Base-by-base conservation (phyloP, 2,888 invertebrate genomes). In the Phorcus lineatus region DNA sequence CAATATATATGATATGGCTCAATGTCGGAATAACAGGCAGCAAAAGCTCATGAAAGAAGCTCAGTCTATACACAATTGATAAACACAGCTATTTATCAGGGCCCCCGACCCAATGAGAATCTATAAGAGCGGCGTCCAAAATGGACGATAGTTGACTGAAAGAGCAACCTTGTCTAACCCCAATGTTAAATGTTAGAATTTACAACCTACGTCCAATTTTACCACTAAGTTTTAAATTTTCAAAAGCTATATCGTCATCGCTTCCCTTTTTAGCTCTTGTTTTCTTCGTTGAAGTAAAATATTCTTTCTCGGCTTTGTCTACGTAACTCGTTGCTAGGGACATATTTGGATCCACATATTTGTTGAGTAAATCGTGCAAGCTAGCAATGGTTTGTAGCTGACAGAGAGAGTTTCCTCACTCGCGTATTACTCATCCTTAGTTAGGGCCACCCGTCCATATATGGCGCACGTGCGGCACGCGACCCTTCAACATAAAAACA, bases 291-390 rank as follows among this genome's bases (percentile, higher is more conserved):
- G 66, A 78, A 78, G 62, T 66, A 52, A 57, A 52, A 66, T 19
- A 36, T 40, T 36, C 36, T 28, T 52, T 28, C 62, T 28, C 19
- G 66, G 28, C 36, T 31, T 70, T 70, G 70, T 70, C 36, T 66
- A 76, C 66, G 76, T 80, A 74, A 80, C 75, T 75, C 24, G 81
- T 81, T 81, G 77, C 77, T 78, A 81, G 40, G 79, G 79, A 81
- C 81, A 62, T 81, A 81, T 81, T 81, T 79, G 81, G 81, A 62
- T 75, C 75, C 81, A 66, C 81, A 79, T 81, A 79, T 53, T 81
- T 81, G 57, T 74, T 66, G 74, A 70, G 81, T 81, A 74, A 75
- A 55, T 80, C 79, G 67, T 53, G 62, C 77, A 66, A 78, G 57
- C 57, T 74, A 74, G 53, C 55, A 47, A 79, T 74, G 74, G 36